Evolutionary conservation across 1,140 invertebrate species (phyloP), one percentile per base, ranked within the genome.

Genomic region (Ceratosolen solmsi): DNA sequence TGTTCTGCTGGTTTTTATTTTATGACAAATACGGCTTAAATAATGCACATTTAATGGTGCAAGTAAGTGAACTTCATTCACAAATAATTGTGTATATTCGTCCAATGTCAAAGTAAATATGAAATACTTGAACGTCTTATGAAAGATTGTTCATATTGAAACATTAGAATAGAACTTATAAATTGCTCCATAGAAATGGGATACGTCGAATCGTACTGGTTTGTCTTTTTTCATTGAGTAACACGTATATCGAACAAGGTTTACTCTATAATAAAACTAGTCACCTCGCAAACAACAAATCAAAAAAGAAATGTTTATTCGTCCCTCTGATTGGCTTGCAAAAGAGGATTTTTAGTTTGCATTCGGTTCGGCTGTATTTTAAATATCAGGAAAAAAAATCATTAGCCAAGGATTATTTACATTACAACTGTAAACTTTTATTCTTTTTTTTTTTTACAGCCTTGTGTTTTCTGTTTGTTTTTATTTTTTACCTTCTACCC

Each of bases 251-350:
- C 22, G 17, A 36, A 0, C 79, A 33, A 81, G 36, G 49, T 76
- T 82, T 76, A 71, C 73, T 76, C 73, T 82, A 56, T 70, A 82
- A 82, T 82, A 82, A 82, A 82, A 82, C 73, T 71, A 82, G 65
- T 71, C 33, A 30, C 46, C 27, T 54, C 13, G 33, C 73, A 76
- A 82, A 82, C 80, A 77, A 60, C 51, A 22, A 82, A 71, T 58
- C 20, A 71, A 82, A 81, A 68, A 76, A 58, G 25, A 38, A 82
- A 46, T 38, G 41, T 70, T 65, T 75, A 30, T 22, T 65, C 25
- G 8, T 73, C 58, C 56, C 71, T 65, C 22, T 81, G 72, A 81
- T 81, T 81, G 79, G 72, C 46, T 41, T 33, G 30, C 22, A 72
- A 81, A 73, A 74, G 38, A 58, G 46, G 1, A 56, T 75, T 75